Conservation (phyloP, 2,113 vertebrate genomes). For the Anarhynchus alexandrinus region DNA sequence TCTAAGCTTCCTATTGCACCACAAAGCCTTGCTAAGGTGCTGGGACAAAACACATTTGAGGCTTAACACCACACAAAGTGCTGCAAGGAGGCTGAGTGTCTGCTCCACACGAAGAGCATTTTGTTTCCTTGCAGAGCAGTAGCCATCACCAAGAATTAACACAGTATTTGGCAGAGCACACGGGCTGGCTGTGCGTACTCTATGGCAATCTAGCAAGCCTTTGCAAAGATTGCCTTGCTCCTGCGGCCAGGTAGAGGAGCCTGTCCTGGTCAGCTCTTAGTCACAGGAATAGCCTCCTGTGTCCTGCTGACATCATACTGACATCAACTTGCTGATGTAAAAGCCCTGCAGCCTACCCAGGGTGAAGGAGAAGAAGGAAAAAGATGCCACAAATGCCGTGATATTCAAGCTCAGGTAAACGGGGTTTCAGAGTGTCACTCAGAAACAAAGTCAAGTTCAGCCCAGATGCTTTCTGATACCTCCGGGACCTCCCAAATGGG, state of each 20-base stretch:
- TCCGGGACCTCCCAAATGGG: neutral
- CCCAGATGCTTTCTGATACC: neutral
- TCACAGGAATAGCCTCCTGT: neutral
- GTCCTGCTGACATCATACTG: neutral
- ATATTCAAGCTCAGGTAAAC: neutral
- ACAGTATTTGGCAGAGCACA: neutral
- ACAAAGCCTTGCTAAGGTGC: neutral
- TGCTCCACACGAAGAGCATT: neutral
- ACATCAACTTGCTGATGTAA: neutral
- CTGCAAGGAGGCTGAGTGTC: neutral
- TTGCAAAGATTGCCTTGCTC: neutral
- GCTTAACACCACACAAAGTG: neutral
- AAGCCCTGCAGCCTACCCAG: neutral
- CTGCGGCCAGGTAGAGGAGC: neutral
- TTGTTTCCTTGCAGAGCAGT: neutral
- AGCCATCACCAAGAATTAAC: neutral
- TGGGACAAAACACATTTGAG: neutral
- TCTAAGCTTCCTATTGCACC: conserved; percentile 60
- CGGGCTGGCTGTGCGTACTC: neutral
- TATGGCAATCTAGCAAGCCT: neutral
- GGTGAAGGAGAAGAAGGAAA: neutral
- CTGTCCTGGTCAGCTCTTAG: neutral
- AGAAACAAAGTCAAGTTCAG: neutral
- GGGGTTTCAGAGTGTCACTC: neutral
- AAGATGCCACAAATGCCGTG: neutral